phyloP scores from a whole-genome alignment of 2,888 invertebrate genomes.

The Luperina testacea region DNA sequence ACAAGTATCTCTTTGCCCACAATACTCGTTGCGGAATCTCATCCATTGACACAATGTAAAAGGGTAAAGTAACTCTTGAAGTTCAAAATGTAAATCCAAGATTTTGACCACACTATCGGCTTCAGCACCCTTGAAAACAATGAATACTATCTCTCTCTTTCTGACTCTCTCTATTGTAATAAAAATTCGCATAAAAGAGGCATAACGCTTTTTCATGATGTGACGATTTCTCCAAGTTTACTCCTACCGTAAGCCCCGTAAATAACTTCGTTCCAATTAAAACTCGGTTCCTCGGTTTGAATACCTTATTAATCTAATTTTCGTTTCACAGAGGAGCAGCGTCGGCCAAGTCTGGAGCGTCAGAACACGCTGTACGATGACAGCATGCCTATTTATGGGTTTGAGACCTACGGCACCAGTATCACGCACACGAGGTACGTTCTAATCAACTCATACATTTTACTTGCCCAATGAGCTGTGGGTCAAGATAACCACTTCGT shows the following conservation, averaged over 20 bases:
- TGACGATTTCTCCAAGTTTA: too few relatives aligned
- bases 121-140: too few relatives aligned
- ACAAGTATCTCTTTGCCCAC: not conserved
- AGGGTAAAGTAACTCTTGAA: not conserved
- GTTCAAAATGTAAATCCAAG: too few relatives aligned
- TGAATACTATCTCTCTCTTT: too few relatives aligned
- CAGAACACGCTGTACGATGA: conserved; percentile 95
- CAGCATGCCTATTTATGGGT: conserved; percentile 86
- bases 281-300: not conserved
- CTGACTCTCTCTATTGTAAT: too few relatives aligned
- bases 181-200: too few relatives aligned
- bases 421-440: conserved; percentile 83
- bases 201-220: too few relatives aligned
- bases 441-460: not conserved
- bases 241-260: too few relatives aligned
- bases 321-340: conserved; percentile 82
- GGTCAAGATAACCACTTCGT: not conserved
- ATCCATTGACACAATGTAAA: not conserved
- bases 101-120: too few relatives aligned
- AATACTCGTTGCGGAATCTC: not conserved
- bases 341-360: conserved; percentile 94
- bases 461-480: too few relatives aligned
- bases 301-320: not conserved
- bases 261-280: too few relatives aligned
- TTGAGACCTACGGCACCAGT: conserved; percentile 80